phyloP scores from a whole-genome alignment of 2,113 vertebrate species.

The Centropus unirufus region DNA sequence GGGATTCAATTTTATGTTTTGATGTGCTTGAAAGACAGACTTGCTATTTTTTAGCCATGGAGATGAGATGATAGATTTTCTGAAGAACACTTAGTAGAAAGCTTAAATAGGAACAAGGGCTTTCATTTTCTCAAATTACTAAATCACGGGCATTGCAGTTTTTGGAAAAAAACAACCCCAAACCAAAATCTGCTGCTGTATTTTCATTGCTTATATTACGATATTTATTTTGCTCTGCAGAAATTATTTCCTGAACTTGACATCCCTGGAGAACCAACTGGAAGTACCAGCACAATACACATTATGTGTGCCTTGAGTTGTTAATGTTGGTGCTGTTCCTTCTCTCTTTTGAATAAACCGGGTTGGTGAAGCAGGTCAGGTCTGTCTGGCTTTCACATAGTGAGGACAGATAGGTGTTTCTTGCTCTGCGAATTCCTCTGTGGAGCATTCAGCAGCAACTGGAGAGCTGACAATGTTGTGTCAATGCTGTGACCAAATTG shows the following conservation, averaged over 20 bases:
- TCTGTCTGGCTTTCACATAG: not conserved
- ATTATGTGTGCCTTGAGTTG: not conserved
- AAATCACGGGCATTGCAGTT: not conserved
- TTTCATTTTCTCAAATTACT: not conserved
- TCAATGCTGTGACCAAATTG: not conserved
- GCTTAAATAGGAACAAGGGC: not conserved
- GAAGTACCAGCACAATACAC: not conserved
- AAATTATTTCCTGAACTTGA: not conserved
- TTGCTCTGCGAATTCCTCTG: not conserved
- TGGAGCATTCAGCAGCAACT: not conserved
- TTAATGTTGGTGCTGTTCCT: not conserved
- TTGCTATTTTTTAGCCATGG: not conserved
- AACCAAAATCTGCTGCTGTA: not conserved
- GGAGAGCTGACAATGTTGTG: not conserved
- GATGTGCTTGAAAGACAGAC: not conserved
- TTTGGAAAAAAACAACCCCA: not conserved
- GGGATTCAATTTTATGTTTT: not conserved
- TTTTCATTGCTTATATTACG: not conserved
- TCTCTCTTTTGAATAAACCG: not conserved
- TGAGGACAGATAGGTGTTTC: not conserved
- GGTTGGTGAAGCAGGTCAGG: not conserved
- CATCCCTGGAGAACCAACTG: not conserved
- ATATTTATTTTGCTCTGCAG: not conserved
- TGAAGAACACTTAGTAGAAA: not conserved
- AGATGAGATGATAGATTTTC: not conserved